Conservation (phyloP, 2,888 invertebrate species). For the Mimachlamys varia region DNA sequence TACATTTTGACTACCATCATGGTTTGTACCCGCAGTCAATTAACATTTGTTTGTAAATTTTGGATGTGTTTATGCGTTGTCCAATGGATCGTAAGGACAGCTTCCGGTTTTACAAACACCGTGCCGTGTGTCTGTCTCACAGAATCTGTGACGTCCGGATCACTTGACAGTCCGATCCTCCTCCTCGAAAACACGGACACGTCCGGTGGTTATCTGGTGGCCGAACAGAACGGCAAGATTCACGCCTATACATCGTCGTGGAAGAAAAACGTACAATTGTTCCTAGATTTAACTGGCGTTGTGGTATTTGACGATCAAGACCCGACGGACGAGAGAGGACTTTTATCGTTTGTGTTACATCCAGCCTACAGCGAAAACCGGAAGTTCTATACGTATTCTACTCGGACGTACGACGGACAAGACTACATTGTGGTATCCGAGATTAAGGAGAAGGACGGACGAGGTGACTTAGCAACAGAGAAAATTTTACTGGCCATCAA, state of each 20-base stretch:
- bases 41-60: neutral
- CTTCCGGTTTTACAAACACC: neutral
- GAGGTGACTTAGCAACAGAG: neutral
- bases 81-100: neutral
- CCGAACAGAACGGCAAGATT: slow-evolving; percentile 4
- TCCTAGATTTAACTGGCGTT: neutral
- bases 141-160: neutral
- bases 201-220: neutral
- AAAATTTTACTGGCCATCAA: neutral
- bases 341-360: neutral
- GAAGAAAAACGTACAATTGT: neutral
- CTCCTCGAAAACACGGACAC: neutral
- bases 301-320: neutral
- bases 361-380: neutral
- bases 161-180: neutral
- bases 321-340: neutral
- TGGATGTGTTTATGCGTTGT: neutral
- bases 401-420: neutral
- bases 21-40: no score
- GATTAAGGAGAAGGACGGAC: neutral
- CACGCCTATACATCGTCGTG: neutral
- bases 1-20: no score
- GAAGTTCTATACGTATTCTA: slow-evolving; percentile 9
- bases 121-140: neutral
- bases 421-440: neutral